Evolutionary conservation across 2,113 vertebrate genomes (phyloP).

Genomic region (Saguinus imperator): DNA sequence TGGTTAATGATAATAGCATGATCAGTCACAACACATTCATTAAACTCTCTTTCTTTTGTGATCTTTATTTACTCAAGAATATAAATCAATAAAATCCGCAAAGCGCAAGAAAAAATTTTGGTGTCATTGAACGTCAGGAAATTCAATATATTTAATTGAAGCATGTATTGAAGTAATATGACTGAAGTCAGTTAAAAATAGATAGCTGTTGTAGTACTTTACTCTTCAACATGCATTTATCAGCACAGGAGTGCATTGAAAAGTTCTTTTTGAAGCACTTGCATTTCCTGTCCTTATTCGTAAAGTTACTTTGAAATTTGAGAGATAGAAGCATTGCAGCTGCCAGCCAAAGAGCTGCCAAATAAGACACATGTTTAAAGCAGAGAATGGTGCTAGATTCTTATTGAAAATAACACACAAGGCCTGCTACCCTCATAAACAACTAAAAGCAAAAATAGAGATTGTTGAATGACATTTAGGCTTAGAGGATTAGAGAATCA

Average conservation of each 20-base stretch:
- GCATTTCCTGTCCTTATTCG: slow-evolving; percentile 54
- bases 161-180: not conserved
- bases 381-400: slow-evolving; percentile 42
- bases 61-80: slow-evolving; percentile 16
- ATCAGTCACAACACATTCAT: not conserved
- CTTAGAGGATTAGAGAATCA: not conserved
- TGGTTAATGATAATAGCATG: not conserved
- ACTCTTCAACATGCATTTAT: not conserved
- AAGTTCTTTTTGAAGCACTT: not conserved
- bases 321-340: slow-evolving; percentile 54
- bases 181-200: slow-evolving; percentile 22
- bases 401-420: not conserved
- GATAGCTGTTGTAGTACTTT: not conserved
- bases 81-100: not conserved
- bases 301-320: slow-evolving; percentile 68
- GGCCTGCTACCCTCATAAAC: not conserved
- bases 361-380: not conserved
- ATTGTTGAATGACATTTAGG: not conserved
- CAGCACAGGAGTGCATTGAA: not conserved
- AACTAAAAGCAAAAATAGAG: not conserved
- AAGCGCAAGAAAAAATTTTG: not conserved
- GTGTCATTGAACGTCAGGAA: not conserved
- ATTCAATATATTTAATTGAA: not conserved
- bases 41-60: not conserved
- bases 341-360: slow-evolving; percentile 2